Conservation (phyloP, 2,888 invertebrate genomes). For the Anagyrus pseudococci region DNA sequence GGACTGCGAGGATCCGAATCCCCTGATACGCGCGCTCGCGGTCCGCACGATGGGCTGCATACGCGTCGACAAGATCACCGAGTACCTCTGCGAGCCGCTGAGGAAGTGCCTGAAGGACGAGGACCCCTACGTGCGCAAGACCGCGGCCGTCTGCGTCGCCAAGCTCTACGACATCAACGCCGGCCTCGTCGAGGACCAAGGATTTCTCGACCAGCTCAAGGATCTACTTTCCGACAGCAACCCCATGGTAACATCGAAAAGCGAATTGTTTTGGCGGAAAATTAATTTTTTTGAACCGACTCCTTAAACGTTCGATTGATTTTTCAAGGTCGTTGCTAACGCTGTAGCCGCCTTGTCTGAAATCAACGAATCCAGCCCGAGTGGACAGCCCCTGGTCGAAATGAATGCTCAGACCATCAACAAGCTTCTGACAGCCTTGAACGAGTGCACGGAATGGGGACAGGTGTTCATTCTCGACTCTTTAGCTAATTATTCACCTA, state of each 20-base stretch:
- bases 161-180: slow-evolving; percentile 96
- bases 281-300: too few relatives aligned
- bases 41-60: slow-evolving; percentile 99
- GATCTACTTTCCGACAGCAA: slow-evolving; percentile 98
- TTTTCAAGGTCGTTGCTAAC: slow-evolving; percentile 85
- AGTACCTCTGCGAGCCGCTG: slow-evolving; percentile 97
- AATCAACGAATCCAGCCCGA: slow-evolving; percentile 96
- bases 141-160: slow-evolving; percentile 99
- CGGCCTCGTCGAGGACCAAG: slow-evolving; percentile 76
- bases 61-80: slow-evolving; percentile 99
- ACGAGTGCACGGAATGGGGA: slow-evolving; percentile 99
- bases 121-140: slow-evolving; percentile 97
- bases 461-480: slow-evolving; percentile 99
- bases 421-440: slow-evolving; percentile 95
- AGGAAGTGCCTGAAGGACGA: slow-evolving; percentile 94
- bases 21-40: slow-evolving; percentile 95
- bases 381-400: slow-evolving; percentile 92
- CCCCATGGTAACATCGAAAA: slow-evolving; percentile 80
- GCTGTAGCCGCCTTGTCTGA: slow-evolving; percentile 98
- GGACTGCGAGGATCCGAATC: slow-evolving; percentile 99
- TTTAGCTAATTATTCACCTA: slow-evolving; percentile 94
- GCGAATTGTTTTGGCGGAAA: too few relatives aligned
- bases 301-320: neutral
- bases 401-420: slow-evolving; percentile 98
- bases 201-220: slow-evolving; percentile 95